phyloP scores from a whole-genome alignment of 2,797 vertebrate genomes.

The Brotogeris chrysoptera region DNA sequence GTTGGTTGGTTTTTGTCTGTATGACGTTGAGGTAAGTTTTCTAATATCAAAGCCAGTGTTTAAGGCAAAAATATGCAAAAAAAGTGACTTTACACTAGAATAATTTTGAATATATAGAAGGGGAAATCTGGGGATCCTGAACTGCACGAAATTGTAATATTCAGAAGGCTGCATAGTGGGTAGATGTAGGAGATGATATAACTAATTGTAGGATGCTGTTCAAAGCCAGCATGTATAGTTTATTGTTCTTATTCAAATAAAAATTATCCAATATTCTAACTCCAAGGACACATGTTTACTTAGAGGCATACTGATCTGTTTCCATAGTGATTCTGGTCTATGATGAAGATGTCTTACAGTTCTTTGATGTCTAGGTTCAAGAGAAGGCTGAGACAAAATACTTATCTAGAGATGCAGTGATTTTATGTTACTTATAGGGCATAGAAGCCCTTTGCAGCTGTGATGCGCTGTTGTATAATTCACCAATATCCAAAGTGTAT shows the following conservation, averaged over 20 bases:
- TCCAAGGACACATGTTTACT: not conserved
- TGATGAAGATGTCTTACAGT: not conserved
- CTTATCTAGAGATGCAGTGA: not conserved
- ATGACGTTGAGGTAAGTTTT: not conserved
- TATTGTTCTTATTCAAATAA: not conserved
- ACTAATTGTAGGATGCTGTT: not conserved
- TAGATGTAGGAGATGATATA: not conserved
- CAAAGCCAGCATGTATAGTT: not conserved
- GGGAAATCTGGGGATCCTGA: not conserved
- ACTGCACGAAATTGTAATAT: not conserved
- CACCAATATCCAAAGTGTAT: not conserved
- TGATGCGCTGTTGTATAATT: not conserved
- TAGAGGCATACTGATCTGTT: not conserved
- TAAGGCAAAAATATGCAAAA: not conserved
- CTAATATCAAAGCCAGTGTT: not conserved
- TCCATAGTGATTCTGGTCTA: not conserved
- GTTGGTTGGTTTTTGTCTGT: not conserved
- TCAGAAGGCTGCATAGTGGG: not conserved
- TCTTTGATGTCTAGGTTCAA: not conserved
- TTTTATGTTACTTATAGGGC: not conserved
- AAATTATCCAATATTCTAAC: not conserved
- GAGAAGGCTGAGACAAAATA: not conserved
- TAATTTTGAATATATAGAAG: not conserved
- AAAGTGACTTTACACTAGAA: not conserved
- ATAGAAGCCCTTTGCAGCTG: not conserved